Evolutionary conservation across 2,888 invertebrate genomes (phyloP).

Genomic region (Pseudococcus viburni): DNA sequence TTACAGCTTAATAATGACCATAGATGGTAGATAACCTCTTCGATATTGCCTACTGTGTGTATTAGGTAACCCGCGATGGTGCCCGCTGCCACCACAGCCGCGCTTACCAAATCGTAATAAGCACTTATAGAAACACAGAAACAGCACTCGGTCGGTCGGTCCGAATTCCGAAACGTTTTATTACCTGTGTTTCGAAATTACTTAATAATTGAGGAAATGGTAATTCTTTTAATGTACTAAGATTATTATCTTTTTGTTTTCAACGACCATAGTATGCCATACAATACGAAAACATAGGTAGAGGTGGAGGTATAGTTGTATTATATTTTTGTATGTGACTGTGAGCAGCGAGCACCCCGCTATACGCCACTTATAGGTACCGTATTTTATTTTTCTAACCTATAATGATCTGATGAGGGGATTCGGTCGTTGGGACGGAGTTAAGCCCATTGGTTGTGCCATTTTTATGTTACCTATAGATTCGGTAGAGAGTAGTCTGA

Average conservation of each 20-base stretch:
- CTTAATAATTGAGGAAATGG: slow-evolving; percentile 64
- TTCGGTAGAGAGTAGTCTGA: too few relatives aligned
- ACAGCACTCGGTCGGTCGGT: slow-evolving; percentile 3
- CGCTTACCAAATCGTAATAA: slow-evolving; percentile 46
- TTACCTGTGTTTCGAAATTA: slow-evolving; percentile 63
- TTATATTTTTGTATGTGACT: neutral
- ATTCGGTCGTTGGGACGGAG: too few relatives aligned
- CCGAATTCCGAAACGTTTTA: slow-evolving; percentile 59
- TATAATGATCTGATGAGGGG: too few relatives aligned
- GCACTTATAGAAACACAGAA: slow-evolving; percentile 37
- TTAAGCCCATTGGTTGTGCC: too few relatives aligned
- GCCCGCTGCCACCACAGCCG: neutral
- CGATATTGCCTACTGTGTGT: slow-evolving; percentile 44
- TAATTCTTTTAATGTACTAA: slow-evolving; percentile 60
- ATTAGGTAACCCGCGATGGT: slow-evolving; percentile 15
- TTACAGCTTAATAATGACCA: slow-evolving; percentile 18
- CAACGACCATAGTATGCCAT: neutral
- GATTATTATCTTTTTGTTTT: slow-evolving; percentile 62
- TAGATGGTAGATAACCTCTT: slow-evolving; percentile 51
- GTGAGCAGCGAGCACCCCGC: neutral
- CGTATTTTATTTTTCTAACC: too few relatives aligned
- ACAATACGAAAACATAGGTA: too few relatives aligned
- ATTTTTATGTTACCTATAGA: too few relatives aligned
- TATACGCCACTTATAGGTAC: too few relatives aligned
- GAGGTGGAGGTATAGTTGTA: neutral